A percentile compares a stretch with the other conserved stretches of the same genome.
Conservation (phyloP, 2,797 vertebrate genomes). For the Knipowitschia caucasica region DNA sequence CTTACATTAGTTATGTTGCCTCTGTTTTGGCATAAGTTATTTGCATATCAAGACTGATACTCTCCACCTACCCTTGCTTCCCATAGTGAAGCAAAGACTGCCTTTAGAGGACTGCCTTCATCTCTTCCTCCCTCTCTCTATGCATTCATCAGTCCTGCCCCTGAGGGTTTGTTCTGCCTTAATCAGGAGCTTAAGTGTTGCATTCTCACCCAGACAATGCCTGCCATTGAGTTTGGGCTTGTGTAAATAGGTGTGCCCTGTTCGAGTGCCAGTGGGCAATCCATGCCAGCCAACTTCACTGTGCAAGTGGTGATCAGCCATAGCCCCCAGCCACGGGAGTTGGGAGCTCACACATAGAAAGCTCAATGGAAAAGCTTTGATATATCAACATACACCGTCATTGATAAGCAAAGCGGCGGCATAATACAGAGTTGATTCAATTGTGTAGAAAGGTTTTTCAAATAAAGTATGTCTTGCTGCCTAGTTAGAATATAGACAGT, state of each 20-base stretch:
- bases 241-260: constrained; percentile 73
- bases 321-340: constrained; percentile 56
- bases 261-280: constrained; percentile 64
- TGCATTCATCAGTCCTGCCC: constrained; percentile 64
- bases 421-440: constrained; percentile 28
- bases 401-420: constrained; percentile 51
- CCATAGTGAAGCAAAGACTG: constrained; percentile 53
- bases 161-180: constrained; percentile 71
- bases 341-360: constrained; percentile 23
- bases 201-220: constrained; percentile 70
- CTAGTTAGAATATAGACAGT: constrained; percentile 33
- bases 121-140: constrained; percentile 13
- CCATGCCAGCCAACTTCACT: constrained; percentile 60
- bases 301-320: constrained; percentile 52
- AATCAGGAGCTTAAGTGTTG: constrained; percentile 76
- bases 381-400: constrained; percentile 48
- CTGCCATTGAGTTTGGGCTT: constrained; percentile 66
- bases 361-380: constrained; percentile 63
- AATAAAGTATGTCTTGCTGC: constrained; percentile 24
- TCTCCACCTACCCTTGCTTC: constrained; percentile 34
- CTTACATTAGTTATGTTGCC: constrained; percentile 11
- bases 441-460: constrained; percentile 38
- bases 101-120: constrained; percentile 44
- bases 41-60: constrained; percentile 11
- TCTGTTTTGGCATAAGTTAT: constrained; percentile 34